phyloP scores from a whole-genome alignment of 2,113 vertebrate genomes.

The Tachysurus vachellii region DNA sequence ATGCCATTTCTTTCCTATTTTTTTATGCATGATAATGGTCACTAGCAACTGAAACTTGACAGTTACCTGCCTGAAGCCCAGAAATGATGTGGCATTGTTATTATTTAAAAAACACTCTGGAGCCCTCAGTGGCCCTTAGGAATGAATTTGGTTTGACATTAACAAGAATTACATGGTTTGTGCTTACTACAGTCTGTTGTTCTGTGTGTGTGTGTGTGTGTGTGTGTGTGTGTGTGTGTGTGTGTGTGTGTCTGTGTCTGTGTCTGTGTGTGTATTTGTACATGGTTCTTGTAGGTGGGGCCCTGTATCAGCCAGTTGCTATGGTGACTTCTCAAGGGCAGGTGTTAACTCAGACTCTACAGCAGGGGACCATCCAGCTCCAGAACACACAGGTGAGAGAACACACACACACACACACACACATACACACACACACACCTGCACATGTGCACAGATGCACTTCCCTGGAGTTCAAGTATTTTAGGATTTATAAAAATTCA shows the following conservation, averaged over 20 bases:
- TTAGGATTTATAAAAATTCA: neutral
- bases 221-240: conserved; percentile 9
- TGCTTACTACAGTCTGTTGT: neutral
- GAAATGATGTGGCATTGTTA: neutral
- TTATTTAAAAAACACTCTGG: neutral
- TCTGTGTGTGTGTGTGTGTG: neutral
- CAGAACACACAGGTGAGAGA: conserved; percentile 91
- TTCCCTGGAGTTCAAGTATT: neutral
- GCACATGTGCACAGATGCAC: neutral
- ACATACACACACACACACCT: neutral
- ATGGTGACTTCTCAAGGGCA: conserved; percentile 99
- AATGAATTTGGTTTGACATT: conserved; percentile 4
- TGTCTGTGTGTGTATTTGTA: conserved; percentile 54
- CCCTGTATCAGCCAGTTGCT: conserved; percentile 97
- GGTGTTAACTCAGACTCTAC: conserved; percentile 91
- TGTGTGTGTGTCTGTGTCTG: conserved; percentile 3
- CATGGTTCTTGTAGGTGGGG: conserved; percentile 83
- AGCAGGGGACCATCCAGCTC: conserved; percentile 93
- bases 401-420: conserved; percentile 11
- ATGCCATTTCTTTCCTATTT: neutral
- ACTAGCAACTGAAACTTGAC: neutral
- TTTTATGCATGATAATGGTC: neutral
- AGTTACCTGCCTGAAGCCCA: neutral
- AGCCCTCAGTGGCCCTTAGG: neutral
- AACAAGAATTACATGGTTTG: neutral